Percentiles rank a stretch among this genome's conserved stretches.
Evolutionary conservation across 2,888 invertebrate species (phyloP).

Genomic region (Arenicola marina): DNA sequence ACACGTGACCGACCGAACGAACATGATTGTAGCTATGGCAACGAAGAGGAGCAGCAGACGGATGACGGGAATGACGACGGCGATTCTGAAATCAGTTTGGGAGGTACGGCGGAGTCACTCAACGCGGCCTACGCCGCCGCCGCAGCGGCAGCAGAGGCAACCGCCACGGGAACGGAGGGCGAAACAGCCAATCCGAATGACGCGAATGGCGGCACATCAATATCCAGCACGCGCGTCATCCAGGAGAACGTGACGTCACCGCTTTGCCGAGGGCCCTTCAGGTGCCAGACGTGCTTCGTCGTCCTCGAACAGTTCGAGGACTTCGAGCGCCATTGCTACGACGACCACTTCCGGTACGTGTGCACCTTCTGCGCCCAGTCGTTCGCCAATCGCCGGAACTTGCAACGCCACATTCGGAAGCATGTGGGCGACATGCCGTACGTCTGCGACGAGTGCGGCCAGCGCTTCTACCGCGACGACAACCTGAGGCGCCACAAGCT

Average conservation of each 20-base stretch:
- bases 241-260: background rate
- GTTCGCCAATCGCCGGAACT: conserved; percentile 3
- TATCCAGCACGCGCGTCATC: too few relatives aligned
- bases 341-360: background rate
- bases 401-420: background rate
- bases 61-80: too few relatives aligned
- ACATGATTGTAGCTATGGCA: too few relatives aligned
- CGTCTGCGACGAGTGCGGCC: background rate
- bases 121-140: too few relatives aligned
- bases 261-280: background rate
- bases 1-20: too few relatives aligned
- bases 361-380: conserved; percentile 1
- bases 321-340: background rate
- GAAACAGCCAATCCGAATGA: too few relatives aligned
- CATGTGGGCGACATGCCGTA: conserved; percentile 4
- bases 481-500: conserved; percentile 5
- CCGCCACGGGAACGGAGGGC: too few relatives aligned
- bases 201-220: too few relatives aligned
- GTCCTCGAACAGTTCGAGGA: background rate
- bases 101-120: too few relatives aligned
- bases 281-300: conserved; percentile 4
- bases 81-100: too few relatives aligned
- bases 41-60: too few relatives aligned
- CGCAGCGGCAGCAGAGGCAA: too few relatives aligned
- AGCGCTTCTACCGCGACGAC: conserved; percentile 6